Percentiles rank a stretch among this genome's conserved stretches.
Evolutionary conservation across 2,888 invertebrate genomes (phyloP).

Genomic region (Caenorhabditis afra): DNA sequence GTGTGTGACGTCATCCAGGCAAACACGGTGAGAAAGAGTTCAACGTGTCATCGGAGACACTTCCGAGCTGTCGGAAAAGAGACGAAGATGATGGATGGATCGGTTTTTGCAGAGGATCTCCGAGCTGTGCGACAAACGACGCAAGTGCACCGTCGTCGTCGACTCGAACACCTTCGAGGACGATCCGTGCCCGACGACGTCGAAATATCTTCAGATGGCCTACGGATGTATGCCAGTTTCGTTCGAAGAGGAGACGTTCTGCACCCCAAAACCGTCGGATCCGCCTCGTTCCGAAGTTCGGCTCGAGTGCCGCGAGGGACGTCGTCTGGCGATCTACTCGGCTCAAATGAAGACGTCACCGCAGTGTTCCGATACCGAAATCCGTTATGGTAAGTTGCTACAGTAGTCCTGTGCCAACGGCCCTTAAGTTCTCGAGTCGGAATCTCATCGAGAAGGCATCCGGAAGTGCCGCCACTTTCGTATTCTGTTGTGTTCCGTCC

Average conservation of each 20-base stretch:
- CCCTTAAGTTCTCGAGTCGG: no score
- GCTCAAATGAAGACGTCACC: constrained; percentile 82
- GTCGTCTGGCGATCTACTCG: constrained; percentile 92
- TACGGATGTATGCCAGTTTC: constrained; percentile 98
- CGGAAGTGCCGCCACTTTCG: constrained; percentile 8
- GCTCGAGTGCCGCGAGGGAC: constrained; percentile 88
- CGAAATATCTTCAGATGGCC: constrained; percentile 94
- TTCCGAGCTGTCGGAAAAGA: no score
- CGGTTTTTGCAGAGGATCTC: constrained; percentile 89
- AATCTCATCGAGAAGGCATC: background rate
- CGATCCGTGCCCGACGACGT: constrained; percentile 92
- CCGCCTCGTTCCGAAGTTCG: constrained; percentile 86
- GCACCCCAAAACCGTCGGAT: constrained; percentile 85
- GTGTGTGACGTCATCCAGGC: constrained; percentile 79
- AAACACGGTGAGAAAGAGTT: constrained; percentile 65
- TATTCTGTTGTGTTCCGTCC: constrained; percentile 9
- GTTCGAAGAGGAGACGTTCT: constrained; percentile 93
- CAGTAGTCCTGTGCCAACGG: background rate
- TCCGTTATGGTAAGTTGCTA: constrained; percentile 37
- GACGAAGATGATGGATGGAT: background rate
- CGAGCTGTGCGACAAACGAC: constrained; percentile 93
- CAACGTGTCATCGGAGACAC: constrained; percentile 1
- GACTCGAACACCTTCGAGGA: constrained; percentile 89
- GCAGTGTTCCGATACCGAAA: constrained; percentile 33
- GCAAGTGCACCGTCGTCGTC: constrained; percentile 92